Evolutionary conservation across 2,888 invertebrate genomes (phyloP).

Genomic region (Hirtodrosophila trivittata): DNA sequence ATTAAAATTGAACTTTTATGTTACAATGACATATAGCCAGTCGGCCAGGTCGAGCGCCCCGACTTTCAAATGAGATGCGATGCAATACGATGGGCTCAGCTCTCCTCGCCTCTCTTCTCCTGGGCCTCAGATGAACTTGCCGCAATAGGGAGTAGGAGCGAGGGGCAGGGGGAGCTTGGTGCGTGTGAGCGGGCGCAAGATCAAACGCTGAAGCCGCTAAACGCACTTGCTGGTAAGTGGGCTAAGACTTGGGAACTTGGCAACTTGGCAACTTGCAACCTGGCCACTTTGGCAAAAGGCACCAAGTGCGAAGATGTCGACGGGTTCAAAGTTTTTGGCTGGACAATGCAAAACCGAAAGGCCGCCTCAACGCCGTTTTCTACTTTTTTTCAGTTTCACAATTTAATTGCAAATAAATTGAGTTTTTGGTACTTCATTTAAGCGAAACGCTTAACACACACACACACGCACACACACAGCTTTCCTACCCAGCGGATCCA

Average conservation of each 20-base stretch:
- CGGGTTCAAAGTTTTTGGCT: slow-evolving; percentile 40
- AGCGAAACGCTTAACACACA: slow-evolving; percentile 74
- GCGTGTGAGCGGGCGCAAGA: slow-evolving; percentile 55
- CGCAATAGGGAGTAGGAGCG: background rate
- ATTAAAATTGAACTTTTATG: slow-evolving; percentile 83
- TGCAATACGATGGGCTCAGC: slow-evolving; percentile 38
- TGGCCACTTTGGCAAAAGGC: no score
- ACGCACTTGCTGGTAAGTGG: slow-evolving; percentile 63
- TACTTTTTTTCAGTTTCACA: slow-evolving; percentile 55
- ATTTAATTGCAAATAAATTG: slow-evolving; percentile 84
- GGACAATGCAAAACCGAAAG: slow-evolving; percentile 44
- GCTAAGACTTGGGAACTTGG: slow-evolving; percentile 28
- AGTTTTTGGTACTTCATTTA: slow-evolving; percentile 83
- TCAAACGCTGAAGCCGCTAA: slow-evolving; percentile 67
- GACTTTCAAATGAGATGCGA: slow-evolving; percentile 69
- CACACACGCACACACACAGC: slow-evolving; percentile 20
- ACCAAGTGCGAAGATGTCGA: slow-evolving; percentile 29
- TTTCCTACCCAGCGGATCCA: slow-evolving; percentile 60
- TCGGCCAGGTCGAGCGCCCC: slow-evolving; percentile 56
- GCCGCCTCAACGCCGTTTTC: slow-evolving; percentile 22
- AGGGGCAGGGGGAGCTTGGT: slow-evolving; percentile 15
- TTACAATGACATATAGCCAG: slow-evolving; percentile 81
- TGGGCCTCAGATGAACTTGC: slow-evolving; percentile 22
- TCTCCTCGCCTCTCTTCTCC: no score
- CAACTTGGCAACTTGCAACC: slow-evolving; percentile 39